Evolutionary conservation across 2,113 vertebrate genomes (phyloP).

Genomic region (Cygnus atratus): DNA sequence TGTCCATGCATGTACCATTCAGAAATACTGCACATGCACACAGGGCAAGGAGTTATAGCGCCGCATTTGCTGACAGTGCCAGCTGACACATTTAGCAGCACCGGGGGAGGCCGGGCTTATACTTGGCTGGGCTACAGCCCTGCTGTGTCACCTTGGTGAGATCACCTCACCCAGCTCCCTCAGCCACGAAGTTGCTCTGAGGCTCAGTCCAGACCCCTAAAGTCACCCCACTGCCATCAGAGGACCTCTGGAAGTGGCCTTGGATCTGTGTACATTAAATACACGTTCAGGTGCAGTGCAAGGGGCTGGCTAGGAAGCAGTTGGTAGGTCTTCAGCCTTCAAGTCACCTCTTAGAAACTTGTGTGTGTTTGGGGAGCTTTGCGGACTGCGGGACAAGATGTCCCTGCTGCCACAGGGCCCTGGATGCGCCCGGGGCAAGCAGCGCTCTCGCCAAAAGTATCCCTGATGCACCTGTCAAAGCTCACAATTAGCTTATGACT

Average conservation of each 20-base stretch:
- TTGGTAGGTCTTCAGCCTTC: neutral
- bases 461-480: constrained; percentile 58
- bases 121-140: neutral
- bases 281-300: neutral
- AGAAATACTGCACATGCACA: neutral
- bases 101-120: neutral
- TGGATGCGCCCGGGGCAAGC: constrained; percentile 11
- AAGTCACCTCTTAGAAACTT: constrained; percentile 3
- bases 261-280: neutral
- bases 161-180: neutral
- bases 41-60: neutral
- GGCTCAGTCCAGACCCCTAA: neutral
- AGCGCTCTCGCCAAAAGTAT: constrained; percentile 31
- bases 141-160: neutral
- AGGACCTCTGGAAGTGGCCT: neutral
- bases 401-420: neutral
- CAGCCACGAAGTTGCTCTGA: neutral
- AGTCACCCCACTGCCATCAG: neutral
- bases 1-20: neutral
- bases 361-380: constrained; percentile 23
- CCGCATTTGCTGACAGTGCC: neutral
- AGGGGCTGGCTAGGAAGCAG: neutral
- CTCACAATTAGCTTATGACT: constrained; percentile 54
- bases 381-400: neutral
- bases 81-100: neutral